Evolutionary conservation across 2,113 vertebrate species (phyloP), one percentile per base, ranked within the genome.

Genomic region (Cricetomys ansorgei): DNA sequence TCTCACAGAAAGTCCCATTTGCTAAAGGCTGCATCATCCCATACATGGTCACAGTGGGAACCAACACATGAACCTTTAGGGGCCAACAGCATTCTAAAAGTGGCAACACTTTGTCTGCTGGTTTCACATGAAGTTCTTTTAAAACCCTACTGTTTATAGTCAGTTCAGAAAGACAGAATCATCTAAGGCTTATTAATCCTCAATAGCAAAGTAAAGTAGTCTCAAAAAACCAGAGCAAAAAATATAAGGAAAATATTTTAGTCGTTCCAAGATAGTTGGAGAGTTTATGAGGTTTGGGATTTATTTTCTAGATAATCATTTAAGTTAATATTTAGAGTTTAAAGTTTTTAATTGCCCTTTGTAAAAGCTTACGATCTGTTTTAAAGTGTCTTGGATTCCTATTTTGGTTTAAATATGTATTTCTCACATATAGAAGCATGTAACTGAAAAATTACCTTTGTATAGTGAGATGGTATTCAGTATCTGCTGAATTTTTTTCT

Each of bases 341-440:
- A 88, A 25, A 70, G 21, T 76, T 94, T 76, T 88, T 25, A 89
- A 11, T 76, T 96, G 34, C 1, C 10, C 45, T 53, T 59, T 76
- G 6, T 65, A 95, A 94, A 43, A 88, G 37, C 45, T 76, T 95
- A 53, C 67, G 65, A 59, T 64, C 5, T 37, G 13, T 80, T 75
- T 3, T 43, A 94, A 88, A 67, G 75, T 92, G 16, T 75, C 87
- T 90, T 88, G 80, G 0, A 5, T 45, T 94, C n/a, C 25, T 4
- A 27, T 50, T n/a, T 92, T 96, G 31, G 55, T 87, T 94, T 88
- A 72, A 93, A 91, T 85, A 87, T 73, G 17, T 45, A 19, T 94
- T 80, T 91, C 34, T 76, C 17, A 50, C 31, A 79, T 43, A 43
- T 15, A 91, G 67, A 67, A 80, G 67, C 21, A 79, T 37, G 29